Base-by-base conservation (phyloP, 2,797 vertebrate genomes). In the Sparus aurata region DNA sequence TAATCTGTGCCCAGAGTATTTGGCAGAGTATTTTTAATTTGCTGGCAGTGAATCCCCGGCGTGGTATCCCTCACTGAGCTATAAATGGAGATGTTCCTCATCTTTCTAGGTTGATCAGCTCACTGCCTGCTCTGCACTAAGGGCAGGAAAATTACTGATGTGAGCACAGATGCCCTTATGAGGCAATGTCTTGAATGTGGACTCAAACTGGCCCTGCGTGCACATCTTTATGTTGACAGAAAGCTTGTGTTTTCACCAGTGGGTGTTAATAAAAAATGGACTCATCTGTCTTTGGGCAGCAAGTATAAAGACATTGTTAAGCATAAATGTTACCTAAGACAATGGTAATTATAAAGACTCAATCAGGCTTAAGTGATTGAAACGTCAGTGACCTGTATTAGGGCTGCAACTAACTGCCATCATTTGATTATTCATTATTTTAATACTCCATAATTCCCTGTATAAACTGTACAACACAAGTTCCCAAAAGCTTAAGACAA, bases 71-170 rank as follows among this genome's bases (percentile, higher is more conserved):
- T 81, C 66, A 22, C 62, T 69, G 84, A 63, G 88, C 94, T 95
- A 95, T 94, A 95, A 94, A 95, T 95, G 92, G 95, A 92, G 91
- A 89, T 88, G 82, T 84, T 85, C 63, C 70, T 83, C 81, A 68
- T 86, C 88, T 91, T 89, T 85, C 73, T 86, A 75, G 87, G 88
- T 88, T 92, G 89, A 89, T 91, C 83, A 82, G 69, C 46, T 81
- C 70, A 18, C 74, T 75, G 86, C 57, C 67, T 87, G 86, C 52
- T 75, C 43, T 34, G 85, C 52, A 76, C 43, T 34, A 15, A 59
- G 34, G 69, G 60, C 34, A 85, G 76, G 73, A 88, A 87, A 93
- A 71, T 66, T 84, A 91, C 61, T 82, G 88, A 93, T 90, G 91
- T 82, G 91, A 90, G 82, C 76, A 91, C 77, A 86, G 62, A 91